These are phyloP conservation scores for Antitype chi DNA, from an alignment of 2,888 invertebrate genomes.

Conservation along the genomic window DNA sequence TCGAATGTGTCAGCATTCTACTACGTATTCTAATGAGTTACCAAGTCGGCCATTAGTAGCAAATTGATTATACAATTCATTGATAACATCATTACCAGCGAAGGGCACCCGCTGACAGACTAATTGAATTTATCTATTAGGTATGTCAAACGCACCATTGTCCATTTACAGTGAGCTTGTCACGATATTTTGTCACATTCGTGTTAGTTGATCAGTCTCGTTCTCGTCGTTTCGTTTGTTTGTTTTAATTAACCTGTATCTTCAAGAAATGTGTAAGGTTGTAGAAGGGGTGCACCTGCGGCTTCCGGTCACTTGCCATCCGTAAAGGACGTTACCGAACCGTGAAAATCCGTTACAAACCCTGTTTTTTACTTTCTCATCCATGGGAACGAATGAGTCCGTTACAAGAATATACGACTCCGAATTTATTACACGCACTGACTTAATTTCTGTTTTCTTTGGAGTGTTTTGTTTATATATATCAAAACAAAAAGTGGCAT, in stretches of 20 bases:
- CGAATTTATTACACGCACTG: constrained; percentile 39
- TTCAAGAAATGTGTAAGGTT: constrained; percentile 44
- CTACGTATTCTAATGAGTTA: constrained; percentile 32
- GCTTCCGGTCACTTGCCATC: constrained; percentile 77
- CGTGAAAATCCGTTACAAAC: constrained; percentile 87
- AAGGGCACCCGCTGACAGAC: constrained; percentile 35
- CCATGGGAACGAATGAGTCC: constrained; percentile 60
- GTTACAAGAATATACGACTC: constrained; percentile 50
- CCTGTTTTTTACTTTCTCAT: constrained; percentile 53
- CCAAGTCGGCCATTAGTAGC: constrained; percentile 1
- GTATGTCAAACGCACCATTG: constrained; percentile 63
- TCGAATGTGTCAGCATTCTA: constrained; percentile 3
- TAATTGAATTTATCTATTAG: constrained; percentile 50
- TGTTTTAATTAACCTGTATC: constrained; percentile 36
- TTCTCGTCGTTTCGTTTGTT: constrained; percentile 23
- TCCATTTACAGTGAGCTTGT: constrained; percentile 50
- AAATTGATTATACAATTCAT: constrained; percentile 42
- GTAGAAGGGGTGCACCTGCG: constrained; percentile 76
- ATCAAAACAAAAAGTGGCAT: constrained; percentile 52
- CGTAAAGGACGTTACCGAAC: constrained; percentile 82
- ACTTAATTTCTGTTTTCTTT: constrained; percentile 47
- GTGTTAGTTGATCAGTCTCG: constrained; percentile 14
- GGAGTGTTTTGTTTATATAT: constrained; percentile 46
- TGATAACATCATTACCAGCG: constrained; percentile 48
- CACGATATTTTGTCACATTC: constrained; percentile 54